These are phyloP conservation scores for Lytechinus pictus DNA, from an alignment of 35 echinoderm and acorn worm species.

Conservation along the genomic window DNA sequence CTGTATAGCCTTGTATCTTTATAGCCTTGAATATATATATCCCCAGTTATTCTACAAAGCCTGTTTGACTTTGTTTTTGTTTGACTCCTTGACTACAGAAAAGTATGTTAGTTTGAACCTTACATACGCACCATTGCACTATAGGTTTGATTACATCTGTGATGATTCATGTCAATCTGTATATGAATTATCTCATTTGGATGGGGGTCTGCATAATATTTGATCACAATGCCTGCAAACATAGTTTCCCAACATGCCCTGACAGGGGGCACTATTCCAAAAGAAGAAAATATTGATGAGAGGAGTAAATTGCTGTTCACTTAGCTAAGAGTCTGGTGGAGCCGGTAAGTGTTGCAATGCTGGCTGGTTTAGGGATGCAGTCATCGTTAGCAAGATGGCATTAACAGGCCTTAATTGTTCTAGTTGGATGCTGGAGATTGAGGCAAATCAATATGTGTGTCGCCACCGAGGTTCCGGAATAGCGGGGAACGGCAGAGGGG, in stretches of 20 bases:
- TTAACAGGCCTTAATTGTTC: conserved; percentile 45
- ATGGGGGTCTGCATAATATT: not conserved
- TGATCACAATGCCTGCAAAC: not conserved
- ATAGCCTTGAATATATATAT: too few relatives aligned
- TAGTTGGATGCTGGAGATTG: conserved; percentile 30
- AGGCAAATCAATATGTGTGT: conserved; percentile 45
- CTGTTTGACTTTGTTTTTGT: too few relatives aligned
- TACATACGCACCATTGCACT: not conserved
- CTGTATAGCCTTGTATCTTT: too few relatives aligned
- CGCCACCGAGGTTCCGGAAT: conserved; percentile 33
- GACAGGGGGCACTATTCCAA: not conserved
- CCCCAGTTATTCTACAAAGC: too few relatives aligned
- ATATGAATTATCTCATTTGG: not conserved
- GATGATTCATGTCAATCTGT: not conserved
- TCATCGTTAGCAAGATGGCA: conserved; percentile 32
- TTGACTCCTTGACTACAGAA: too few relatives aligned
- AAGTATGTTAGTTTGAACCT: too few relatives aligned
- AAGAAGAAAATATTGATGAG: conserved; percentile 9
- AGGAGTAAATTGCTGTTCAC: not conserved
- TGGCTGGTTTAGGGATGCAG: not conserved
- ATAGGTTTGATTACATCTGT: not conserved
- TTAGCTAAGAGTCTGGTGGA: not conserved
- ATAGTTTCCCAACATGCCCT: not conserved
- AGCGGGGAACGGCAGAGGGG: conserved; percentile 9
- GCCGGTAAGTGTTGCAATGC: not conserved